Evolutionary conservation across 2,888 invertebrate genomes (phyloP).

Genomic region (Chrysotoxum bicinctum): DNA sequence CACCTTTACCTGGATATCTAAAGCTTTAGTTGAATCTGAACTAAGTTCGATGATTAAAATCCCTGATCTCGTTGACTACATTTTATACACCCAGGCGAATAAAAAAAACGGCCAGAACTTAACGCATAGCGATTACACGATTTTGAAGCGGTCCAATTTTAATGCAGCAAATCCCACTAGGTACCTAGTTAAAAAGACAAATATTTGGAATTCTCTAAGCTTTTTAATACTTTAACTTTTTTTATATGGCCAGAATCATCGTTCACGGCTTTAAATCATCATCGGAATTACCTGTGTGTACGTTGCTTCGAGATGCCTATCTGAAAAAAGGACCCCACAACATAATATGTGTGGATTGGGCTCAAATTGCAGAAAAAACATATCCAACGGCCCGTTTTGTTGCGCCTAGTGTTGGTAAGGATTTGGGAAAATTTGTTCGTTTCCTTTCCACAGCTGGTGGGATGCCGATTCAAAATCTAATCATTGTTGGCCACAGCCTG

Average conservation of each 20-base stretch:
- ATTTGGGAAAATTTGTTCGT: neutral
- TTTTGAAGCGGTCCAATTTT: neutral
- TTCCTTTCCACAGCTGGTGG: neutral
- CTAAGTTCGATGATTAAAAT: neutral
- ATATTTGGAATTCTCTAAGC: neutral
- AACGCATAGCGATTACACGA: neutral
- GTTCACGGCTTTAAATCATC: neutral
- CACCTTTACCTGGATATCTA: neutral
- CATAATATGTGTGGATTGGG: conserved; percentile 1
- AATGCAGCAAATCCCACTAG: neutral
- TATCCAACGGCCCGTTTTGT: neutral
- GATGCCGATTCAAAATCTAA: neutral
- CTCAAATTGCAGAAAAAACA: neutral
- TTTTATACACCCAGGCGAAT: neutral
- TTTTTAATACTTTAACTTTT: neutral
- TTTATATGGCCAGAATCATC: neutral
- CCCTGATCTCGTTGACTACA: neutral
- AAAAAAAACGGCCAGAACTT: neutral
- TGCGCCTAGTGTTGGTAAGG: neutral
- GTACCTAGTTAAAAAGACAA: neutral
- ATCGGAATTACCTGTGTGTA: neutral
- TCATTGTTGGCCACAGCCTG: neutral
- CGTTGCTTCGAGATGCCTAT: neutral
- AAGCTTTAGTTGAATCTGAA: neutral
- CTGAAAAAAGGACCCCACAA: neutral